phyloP scores from a whole-genome alignment of 2,113 vertebrate genomes.

The Pseudois nayaur region DNA sequence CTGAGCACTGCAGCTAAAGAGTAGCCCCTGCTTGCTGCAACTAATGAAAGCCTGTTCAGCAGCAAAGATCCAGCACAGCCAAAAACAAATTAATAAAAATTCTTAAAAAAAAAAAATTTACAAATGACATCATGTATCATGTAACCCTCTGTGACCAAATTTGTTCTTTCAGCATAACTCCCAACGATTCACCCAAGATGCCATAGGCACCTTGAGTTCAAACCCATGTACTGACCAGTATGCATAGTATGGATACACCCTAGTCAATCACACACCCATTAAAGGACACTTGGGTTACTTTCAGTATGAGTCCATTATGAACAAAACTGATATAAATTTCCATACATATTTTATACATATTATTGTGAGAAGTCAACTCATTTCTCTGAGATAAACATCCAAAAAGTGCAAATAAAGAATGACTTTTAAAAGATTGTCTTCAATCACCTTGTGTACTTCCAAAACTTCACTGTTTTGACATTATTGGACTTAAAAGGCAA shows the following conservation, averaged over 20 bases:
- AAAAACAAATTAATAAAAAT: neutral
- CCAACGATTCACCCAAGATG: neutral
- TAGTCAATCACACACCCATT: neutral
- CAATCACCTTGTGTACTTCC: neutral
- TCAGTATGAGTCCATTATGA: neutral
- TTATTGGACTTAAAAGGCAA: neutral
- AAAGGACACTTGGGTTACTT: neutral
- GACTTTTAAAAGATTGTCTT: neutral
- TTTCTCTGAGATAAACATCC: neutral
- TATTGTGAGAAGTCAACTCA: neutral
- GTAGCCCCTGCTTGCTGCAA: neutral
- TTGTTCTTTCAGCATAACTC: neutral
- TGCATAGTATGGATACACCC: accelerated
- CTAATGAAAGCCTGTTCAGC: neutral
- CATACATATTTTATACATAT: no score
- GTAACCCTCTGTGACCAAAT: neutral
- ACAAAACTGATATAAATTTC: neutral
- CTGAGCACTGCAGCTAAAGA: neutral
- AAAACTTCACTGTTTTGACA: neutral
- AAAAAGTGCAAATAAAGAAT: neutral
- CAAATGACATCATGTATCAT: neutral
- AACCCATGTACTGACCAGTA: neutral
- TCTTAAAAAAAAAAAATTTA: neutral
- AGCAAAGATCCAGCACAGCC: neutral
- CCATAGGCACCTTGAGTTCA: neutral